Evolutionary conservation across 1,140 invertebrate genomes (phyloP).

Genomic region (Trinorchestia longiramus): DNA sequence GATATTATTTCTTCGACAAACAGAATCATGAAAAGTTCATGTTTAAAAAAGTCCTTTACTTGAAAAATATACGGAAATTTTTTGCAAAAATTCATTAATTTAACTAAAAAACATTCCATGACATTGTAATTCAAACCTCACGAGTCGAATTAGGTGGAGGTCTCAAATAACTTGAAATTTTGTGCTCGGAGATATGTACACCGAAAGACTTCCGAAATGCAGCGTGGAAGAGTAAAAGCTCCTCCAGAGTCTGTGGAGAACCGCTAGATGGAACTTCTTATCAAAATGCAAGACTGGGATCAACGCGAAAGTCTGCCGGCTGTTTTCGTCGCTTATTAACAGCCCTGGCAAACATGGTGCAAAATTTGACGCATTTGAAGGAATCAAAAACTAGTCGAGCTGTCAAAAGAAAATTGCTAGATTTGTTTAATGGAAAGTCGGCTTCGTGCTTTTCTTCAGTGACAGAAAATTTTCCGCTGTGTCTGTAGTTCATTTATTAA

Average conservation of each 20-base stretch:
- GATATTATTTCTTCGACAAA: neutral
- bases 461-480: neutral
- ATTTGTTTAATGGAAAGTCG: too few species aligned
- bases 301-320: neutral
- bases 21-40: neutral
- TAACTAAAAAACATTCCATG: too few species aligned
- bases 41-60: neutral
- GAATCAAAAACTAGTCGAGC: neutral
- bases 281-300: neutral
- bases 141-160: neutral
- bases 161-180: neutral
- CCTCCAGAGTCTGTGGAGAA: too few species aligned
- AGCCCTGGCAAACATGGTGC: neutral
- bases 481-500: too few species aligned
- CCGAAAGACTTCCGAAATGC: neutral
- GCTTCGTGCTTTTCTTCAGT: neutral
- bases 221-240: neutral
- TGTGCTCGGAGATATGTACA: neutral
- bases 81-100: too few species aligned
- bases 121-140: neutral
- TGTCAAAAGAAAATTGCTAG: neutral
- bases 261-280: neutral
- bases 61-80: neutral
- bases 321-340: conserved; percentile 8
- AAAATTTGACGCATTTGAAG: neutral